Evolutionary conservation across 2,113 vertebrate genomes (phyloP).

Genomic region (Cricetomys ansorgei): DNA sequence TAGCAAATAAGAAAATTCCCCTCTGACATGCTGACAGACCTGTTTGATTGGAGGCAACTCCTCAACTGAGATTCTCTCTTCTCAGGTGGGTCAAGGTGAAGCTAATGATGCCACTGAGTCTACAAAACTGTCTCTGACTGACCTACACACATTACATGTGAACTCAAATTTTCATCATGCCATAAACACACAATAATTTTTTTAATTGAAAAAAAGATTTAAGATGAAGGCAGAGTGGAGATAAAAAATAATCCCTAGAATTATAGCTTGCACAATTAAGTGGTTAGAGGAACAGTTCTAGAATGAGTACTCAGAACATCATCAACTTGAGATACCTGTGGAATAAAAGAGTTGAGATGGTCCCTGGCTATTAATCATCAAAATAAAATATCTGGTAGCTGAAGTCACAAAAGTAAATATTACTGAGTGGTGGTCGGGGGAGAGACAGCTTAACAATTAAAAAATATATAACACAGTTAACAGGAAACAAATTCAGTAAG

Average conservation of each 20-base stretch:
- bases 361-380: neutral
- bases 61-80: neutral
- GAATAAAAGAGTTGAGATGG: neutral
- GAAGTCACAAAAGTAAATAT: constrained; percentile 10
- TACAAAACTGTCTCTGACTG: neutral
- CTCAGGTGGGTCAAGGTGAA: neutral
- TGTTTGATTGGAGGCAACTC: neutral
- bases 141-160: neutral
- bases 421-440: neutral
- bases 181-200: neutral
- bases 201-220: neutral
- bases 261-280: neutral
- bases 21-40: neutral
- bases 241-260: neutral
- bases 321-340: neutral
- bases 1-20: neutral
- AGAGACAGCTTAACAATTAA: neutral
- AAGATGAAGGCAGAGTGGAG: neutral
- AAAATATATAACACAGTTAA: neutral
- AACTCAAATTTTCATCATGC: neutral
- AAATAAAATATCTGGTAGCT: neutral
- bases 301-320: neutral
- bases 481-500: neutral
- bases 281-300: neutral
- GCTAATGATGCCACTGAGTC: neutral